A percentile compares a stretch with the other conserved stretches of the same genome.
These are phyloP conservation scores for Drosophila nebulosa DNA, from an alignment of 1,140 invertebrate genomes.

Conservation along the genomic window DNA sequence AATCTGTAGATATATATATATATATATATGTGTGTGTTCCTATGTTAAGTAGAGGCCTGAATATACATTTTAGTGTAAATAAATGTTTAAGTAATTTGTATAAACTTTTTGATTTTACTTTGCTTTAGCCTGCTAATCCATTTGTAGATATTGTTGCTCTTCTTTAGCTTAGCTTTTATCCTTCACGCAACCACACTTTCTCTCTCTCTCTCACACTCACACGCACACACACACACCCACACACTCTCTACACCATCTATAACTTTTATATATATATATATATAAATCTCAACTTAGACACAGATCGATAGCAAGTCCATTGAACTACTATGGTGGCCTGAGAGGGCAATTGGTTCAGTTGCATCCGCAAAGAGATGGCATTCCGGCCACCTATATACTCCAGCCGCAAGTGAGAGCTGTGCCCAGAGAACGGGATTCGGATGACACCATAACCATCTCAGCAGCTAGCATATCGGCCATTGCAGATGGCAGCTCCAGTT, in stretches of 20 bases:
- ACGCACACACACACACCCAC: constrained; percentile 27
- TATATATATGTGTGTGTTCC: constrained; percentile 39
- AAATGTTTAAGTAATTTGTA: constrained; percentile 50
- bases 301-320: constrained; percentile 51
- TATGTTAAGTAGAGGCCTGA: constrained; percentile 46
- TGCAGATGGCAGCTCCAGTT: constrained; percentile 53
- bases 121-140: constrained; percentile 37
- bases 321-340: constrained; percentile 85
- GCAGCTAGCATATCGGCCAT: constrained; percentile 65
- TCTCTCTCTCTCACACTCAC: constrained; percentile 11
- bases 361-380: constrained; percentile 56
- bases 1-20: neutral
- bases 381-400: constrained; percentile 40
- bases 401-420: constrained; percentile 38
- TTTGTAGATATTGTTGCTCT: constrained; percentile 40
- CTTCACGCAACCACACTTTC: constrained; percentile 15
- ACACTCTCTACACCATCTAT: constrained; percentile 33
- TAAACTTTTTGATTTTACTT: neutral
- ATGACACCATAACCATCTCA: constrained; percentile 63
- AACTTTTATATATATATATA: constrained; percentile 11
- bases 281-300: constrained; percentile 68
- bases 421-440: constrained; percentile 32
- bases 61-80: constrained; percentile 61
- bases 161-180: constrained; percentile 12
- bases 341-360: constrained; percentile 81